These are phyloP conservation scores for Glyptemys insculpta DNA, from an alignment of 2,797 vertebrate species.

Conservation along the genomic window DNA sequence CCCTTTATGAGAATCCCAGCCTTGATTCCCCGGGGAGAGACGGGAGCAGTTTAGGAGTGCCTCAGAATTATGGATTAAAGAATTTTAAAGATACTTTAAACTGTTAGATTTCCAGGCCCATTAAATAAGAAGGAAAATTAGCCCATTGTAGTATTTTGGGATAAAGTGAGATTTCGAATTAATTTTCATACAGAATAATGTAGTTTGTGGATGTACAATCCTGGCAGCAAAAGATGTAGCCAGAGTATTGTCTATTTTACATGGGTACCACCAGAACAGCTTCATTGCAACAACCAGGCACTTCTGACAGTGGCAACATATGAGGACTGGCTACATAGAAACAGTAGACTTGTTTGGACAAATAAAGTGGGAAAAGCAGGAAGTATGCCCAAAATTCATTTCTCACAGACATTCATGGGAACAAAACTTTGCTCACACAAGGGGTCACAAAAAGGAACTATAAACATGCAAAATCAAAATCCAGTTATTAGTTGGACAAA, in stretches of 20 bases:
- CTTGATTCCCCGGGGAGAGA: background rate
- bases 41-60: background rate
- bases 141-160: background rate
- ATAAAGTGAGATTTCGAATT: background rate
- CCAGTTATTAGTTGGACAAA: background rate
- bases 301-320: rapidly evolving
- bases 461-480: rapidly evolving
- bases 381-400: background rate
- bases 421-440: background rate
- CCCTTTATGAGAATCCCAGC: background rate
- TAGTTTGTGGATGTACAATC: background rate
- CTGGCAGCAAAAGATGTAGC: background rate
- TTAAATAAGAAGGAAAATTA: background rate
- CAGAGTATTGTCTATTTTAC: background rate
- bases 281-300: background rate
- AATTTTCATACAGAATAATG: background rate
- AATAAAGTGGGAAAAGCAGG: rapidly evolving
- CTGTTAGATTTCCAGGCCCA: background rate
- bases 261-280: background rate
- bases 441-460: rapidly evolving
- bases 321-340: rapidly evolving
- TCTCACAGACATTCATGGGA: background rate
- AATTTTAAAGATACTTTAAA: background rate
- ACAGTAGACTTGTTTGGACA: background rate
- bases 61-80: background rate